Conservation (phyloP, 2,888 invertebrate genomes). For the Parnassius smintheus region DNA sequence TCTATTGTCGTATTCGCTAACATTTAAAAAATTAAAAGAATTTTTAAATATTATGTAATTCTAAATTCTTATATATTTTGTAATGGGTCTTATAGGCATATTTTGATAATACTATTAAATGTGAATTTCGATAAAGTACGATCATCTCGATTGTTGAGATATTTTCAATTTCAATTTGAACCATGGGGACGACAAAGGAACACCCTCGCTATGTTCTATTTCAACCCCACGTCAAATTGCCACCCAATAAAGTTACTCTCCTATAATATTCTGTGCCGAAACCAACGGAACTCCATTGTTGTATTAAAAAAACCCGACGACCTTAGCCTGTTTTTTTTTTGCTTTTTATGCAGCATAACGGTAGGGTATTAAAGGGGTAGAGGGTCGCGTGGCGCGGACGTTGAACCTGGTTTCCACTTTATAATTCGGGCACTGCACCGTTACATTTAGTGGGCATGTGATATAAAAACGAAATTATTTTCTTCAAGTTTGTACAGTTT, state of each 20-base stretch:
- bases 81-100: no score
- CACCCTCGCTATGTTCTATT: constrained; percentile 11
- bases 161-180: neutral
- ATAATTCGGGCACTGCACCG: constrained; percentile 24
- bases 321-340: constrained; percentile 53
- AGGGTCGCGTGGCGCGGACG: constrained; percentile 66
- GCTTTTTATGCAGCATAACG: constrained; percentile 44
- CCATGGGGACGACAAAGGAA: constrained; percentile 3
- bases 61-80: no score
- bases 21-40: no score
- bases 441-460: neutral
- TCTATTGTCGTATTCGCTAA: no score
- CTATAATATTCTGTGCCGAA: constrained; percentile 23
- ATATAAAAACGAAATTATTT: neutral
- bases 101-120: no score
- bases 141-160: neutral
- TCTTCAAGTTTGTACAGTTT: no score
- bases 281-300: constrained; percentile 24
- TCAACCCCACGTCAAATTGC: constrained; percentile 10
- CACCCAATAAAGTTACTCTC: constrained; percentile 23
- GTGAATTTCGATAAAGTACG: neutral
- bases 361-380: constrained; percentile 45
- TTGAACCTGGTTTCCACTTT: constrained; percentile 52
- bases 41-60: no score
- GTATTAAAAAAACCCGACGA: constrained; percentile 46